These are phyloP conservation scores for Bathynomus jamesi DNA, from an alignment of 1,140 invertebrate species.

Conservation along the genomic window DNA sequence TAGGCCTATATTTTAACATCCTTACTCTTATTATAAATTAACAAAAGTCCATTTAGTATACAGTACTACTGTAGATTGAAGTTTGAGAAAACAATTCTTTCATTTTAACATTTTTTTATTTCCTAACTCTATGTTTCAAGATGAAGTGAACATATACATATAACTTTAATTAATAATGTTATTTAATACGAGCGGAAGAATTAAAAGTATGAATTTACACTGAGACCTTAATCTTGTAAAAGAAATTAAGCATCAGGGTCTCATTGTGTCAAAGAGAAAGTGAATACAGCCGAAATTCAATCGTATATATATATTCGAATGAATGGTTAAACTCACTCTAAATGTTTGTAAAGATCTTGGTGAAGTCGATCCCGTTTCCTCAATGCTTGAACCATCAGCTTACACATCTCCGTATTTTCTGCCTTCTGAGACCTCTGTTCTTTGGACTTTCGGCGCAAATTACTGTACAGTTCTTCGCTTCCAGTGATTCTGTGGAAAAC, in stretches of 20 bases:
- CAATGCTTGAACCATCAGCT: slow-evolving; percentile 30
- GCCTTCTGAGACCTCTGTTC: slow-evolving; percentile 26
- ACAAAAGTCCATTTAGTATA: not conserved
- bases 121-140: not conserved
- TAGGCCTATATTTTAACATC: not conserved
- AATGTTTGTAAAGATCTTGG: slow-evolving; percentile 34
- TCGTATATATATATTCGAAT: not conserved
- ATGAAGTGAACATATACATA: not conserved
- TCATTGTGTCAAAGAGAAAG: not conserved
- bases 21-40: not conserved
- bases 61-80: not conserved
- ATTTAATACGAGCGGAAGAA: not conserved
- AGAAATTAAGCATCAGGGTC: not conserved
- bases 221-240: not conserved
- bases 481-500: slow-evolving; percentile 13
- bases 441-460: slow-evolving; percentile 24
- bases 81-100: not conserved
- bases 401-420: slow-evolving; percentile 36
- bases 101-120: not conserved
- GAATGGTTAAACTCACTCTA: slow-evolving; percentile 23
- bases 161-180: not conserved
- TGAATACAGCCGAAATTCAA: not conserved
- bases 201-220: not conserved
- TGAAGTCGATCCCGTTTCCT: slow-evolving; percentile 33
- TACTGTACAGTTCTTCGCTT: slow-evolving; percentile 30